Conservation (phyloP, 2,888 invertebrate genomes). For the Meta bourneti region DNA sequence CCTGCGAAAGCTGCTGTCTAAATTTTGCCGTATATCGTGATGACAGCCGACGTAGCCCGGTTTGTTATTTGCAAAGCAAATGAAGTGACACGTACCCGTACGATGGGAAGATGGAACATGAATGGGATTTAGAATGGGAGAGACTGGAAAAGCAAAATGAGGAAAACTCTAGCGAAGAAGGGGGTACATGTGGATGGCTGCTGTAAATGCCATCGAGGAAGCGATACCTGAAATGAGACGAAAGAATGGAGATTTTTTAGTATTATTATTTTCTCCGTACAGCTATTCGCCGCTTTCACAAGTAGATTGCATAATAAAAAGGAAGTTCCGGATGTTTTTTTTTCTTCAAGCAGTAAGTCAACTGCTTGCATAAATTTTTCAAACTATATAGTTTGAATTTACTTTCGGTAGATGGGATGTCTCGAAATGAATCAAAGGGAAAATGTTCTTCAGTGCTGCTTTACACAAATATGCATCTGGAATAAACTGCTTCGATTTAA, state of each 20-base stretch:
- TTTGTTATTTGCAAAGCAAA: slow-evolving; percentile 61
- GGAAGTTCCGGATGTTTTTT: background rate
- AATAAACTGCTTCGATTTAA: too few relatives aligned
- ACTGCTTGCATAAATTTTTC: background rate
- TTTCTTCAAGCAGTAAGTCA: background rate
- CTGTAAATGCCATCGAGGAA: background rate
- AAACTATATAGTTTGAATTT: background rate
- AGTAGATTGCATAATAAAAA: background rate
- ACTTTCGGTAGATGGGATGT: background rate
- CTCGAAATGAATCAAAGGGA: too few relatives aligned
- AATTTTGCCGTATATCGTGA: slow-evolving; percentile 46
- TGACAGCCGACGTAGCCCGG: slow-evolving; percentile 39
- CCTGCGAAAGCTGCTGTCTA: slow-evolving; percentile 4
- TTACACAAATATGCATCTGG: too few relatives aligned
- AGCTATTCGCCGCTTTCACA: background rate
- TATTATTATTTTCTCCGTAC: background rate
- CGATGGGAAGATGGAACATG: slow-evolving; percentile 19
- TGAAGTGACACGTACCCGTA: slow-evolving; percentile 30
- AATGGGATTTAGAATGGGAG: slow-evolving; percentile 40
- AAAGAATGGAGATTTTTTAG: background rate
- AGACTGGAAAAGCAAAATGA: slow-evolving; percentile 6
- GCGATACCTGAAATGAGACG: slow-evolving; percentile 6
- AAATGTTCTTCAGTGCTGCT: too few relatives aligned
- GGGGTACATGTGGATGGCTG: slow-evolving; percentile 6
- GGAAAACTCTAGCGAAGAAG: background rate